These are phyloP conservation scores for Haliclona indistincta DNA, from an alignment of 37 sponge, comb jelly and placozoan genomes.

Conservation along the genomic window DNA sequence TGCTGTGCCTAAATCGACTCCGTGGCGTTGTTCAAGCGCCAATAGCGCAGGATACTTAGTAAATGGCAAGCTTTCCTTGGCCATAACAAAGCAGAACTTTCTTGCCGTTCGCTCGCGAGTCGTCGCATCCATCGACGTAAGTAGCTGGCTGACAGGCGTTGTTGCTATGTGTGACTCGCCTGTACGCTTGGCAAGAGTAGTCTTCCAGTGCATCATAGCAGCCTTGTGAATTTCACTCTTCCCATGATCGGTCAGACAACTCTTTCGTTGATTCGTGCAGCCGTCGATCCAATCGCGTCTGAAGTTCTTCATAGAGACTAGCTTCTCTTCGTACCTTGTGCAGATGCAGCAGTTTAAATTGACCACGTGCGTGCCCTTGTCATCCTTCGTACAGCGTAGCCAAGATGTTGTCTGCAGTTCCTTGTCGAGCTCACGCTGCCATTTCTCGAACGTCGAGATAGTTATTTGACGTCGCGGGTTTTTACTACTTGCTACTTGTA, in stretches of 20 bases:
- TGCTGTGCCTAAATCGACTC: slow-evolving; percentile 47
- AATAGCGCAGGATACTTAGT: slow-evolving; percentile 28
- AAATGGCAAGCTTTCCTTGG: slow-evolving; percentile 48
- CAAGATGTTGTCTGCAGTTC: slow-evolving; percentile 14
- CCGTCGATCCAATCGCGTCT: slow-evolving; percentile 18
- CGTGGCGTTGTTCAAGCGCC: slow-evolving; percentile 51
- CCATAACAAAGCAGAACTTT: slow-evolving; percentile 34
- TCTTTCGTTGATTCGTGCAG: slow-evolving; percentile 18
- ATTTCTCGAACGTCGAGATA: slow-evolving; percentile 1
- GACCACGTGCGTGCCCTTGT: slow-evolving; percentile 28
- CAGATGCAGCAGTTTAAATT: slow-evolving; percentile 6
- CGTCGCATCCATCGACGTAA: slow-evolving; percentile 4
- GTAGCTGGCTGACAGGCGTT: slow-evolving; percentile 19
- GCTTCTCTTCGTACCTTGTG: slow-evolving; percentile 9
- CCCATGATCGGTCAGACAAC: slow-evolving; percentile 21
- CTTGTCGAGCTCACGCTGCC: slow-evolving; percentile 5
- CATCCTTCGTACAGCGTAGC: slow-evolving; percentile 21
- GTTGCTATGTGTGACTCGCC: slow-evolving; percentile 49
- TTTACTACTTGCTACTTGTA: too few relatives aligned
- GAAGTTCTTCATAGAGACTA: slow-evolving; percentile 12
- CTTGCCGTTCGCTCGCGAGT: slow-evolving; percentile 21
- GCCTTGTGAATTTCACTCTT: slow-evolving; percentile 26
- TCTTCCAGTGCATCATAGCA: slow-evolving; percentile 6
- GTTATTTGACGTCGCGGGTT: background rate
- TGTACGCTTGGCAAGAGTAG: slow-evolving; percentile 8